A percentile compares a stretch with the other conserved stretches of the same genome.
Conservation (phyloP, 1,140 invertebrate species). For the Dreissena rostriformis region DNA sequence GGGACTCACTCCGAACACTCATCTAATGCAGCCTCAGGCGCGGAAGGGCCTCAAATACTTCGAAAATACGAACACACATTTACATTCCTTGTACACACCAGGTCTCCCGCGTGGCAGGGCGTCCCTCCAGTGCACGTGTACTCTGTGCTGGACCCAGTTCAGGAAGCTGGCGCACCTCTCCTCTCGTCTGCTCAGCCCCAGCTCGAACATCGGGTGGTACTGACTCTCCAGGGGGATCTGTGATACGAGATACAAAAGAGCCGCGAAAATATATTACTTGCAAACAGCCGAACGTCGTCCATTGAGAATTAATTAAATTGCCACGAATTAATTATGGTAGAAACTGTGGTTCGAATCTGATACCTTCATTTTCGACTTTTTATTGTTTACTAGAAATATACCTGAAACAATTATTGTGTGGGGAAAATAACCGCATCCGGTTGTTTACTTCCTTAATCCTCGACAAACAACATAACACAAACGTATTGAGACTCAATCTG, state of each 20-base stretch:
- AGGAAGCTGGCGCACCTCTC: constrained; percentile 63
- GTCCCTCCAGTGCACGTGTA: too few species aligned
- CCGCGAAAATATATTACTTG: background rate
- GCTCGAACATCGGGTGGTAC: constrained; percentile 72
- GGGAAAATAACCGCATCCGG: too few species aligned
- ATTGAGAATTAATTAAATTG: background rate
- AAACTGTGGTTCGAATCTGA: background rate
- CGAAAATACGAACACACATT: background rate
- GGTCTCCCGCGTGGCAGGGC: too few species aligned
- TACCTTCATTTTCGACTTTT: background rate
- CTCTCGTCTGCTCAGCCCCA: constrained; percentile 58
- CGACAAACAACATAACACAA: too few species aligned
- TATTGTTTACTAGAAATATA: too few species aligned
- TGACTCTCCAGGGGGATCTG: constrained; percentile 65
- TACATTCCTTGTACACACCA: background rate
- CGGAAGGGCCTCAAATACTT: background rate
- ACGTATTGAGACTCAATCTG: too few species aligned
- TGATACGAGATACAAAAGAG: constrained; percentile 23
- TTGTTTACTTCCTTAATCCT: too few species aligned
- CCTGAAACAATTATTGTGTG: too few species aligned
- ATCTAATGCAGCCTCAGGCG: too few species aligned
- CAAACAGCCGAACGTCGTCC: background rate
- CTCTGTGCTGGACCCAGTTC: constrained; percentile 47
- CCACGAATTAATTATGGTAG: background rate
- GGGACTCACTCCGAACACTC: too few species aligned